Evolutionary conservation across 2,113 vertebrate genomes (phyloP), one percentile per base, ranked within the genome.

Genomic region (Tragulus kanchil): DNA sequence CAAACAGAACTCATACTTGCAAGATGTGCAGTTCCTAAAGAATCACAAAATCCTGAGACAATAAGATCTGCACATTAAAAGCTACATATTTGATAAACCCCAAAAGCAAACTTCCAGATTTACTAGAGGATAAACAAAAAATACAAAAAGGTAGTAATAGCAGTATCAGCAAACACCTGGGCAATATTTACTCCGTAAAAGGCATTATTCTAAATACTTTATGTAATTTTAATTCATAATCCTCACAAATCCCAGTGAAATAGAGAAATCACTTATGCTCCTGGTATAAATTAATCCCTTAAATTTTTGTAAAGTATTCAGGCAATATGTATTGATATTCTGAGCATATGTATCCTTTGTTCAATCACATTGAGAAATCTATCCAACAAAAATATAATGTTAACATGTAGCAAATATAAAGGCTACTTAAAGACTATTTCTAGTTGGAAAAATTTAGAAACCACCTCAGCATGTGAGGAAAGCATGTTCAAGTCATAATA

Each of bases 331-430:
- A 64, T 36, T 78, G 45, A 86, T 93, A 56, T 28, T 78, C 71
- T 81, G 71, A 61, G 26, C 12, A 82, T 42, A 78, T 45, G 73
- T 42, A 81, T 56, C 14, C 54, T 79, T 65, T 81, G 69, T 28
- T 59, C 54, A 52, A 85, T 61, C 81, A 83, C 56, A 23, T 88
- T 69, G 84, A n/a, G 28, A 93, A 95, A 79, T 85, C 28, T 65
- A 94, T 17, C 52, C 75, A 96, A 94, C 45, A 95, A 89, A 90
- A 83, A 65, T 45, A 61, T 67, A 75, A 65, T 52, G 93, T 71
- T 67, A 93, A 62, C 15, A 85, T 26, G 6, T 25, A 45, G 75
- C 26, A 89, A 65, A 54, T 59, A 65, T 14, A 73, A 36, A 84
- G 17, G 17, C 17, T 82, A 83, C 15, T 28, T 85, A 26, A 94